Percentiles rank a stretch among this genome's conserved stretches.
Conservation (phyloP, 2,797 vertebrate species). For the Tenualosa thibaudeaui region DNA sequence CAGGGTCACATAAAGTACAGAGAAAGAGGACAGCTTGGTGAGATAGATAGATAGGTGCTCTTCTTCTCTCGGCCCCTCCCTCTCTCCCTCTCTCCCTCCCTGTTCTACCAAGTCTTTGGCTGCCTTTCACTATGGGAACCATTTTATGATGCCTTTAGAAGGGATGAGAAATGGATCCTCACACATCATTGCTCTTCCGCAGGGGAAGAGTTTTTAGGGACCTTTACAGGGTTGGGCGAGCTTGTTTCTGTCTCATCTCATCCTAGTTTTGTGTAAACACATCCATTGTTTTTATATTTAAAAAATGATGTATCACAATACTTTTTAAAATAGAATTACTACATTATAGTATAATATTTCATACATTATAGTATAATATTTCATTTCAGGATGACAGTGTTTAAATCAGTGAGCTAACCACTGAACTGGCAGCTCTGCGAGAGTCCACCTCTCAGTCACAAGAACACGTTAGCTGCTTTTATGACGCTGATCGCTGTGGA, state of each 20-base stretch:
- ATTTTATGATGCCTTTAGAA: conserved; percentile 51
- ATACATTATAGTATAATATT: too few species aligned
- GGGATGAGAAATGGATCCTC: conserved; percentile 54
- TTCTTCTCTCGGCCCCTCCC: conserved; percentile 33
- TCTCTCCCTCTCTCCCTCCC: conserved; percentile 16
- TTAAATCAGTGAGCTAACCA: neutral
- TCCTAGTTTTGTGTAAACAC: neutral
- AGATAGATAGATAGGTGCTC: conserved; percentile 56
- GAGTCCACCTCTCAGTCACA: neutral
- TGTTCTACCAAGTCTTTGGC: neutral
- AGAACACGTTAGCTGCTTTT: neutral
- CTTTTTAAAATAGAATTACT: neutral
- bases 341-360: too few species aligned
- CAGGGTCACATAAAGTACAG: conserved; percentile 50
- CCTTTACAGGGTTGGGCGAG: neutral
- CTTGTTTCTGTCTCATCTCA: neutral
- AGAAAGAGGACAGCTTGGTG: conserved; percentile 46
- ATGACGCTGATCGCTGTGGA: conserved; percentile 21
- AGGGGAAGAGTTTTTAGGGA: conserved; percentile 47
- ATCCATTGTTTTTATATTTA: neutral
- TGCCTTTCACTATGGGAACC: conserved; percentile 32
- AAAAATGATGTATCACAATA: neutral
- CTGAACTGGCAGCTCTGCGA: neutral
- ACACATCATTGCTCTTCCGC: conserved; percentile 58
- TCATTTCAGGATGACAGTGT: neutral